A percentile compares a stretch with the other conserved stretches of the same genome.
These are phyloP conservation scores for Todus mexicanus DNA, from an alignment of 2,797 vertebrate genomes.

Conservation along the genomic window DNA sequence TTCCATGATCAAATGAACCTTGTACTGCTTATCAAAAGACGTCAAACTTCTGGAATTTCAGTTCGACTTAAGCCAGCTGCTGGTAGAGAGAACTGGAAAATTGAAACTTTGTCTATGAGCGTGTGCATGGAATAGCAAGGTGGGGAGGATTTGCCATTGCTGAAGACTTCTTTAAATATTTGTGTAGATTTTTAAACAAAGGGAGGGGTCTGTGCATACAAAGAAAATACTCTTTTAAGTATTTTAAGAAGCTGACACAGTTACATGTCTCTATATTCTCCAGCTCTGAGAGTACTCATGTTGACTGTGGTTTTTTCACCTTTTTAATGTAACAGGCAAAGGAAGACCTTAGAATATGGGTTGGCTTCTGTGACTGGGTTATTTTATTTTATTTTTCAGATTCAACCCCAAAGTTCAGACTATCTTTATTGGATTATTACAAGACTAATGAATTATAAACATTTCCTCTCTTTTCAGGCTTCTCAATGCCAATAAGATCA, in stretches of 20 bases:
- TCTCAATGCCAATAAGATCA: constrained; percentile 98
- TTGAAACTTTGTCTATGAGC: background rate
- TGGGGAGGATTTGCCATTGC: background rate
- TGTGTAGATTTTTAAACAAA: background rate
- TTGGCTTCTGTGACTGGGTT: background rate
- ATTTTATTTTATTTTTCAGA: background rate
- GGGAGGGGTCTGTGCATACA: background rate
- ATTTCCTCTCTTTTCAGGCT: constrained; percentile 79
- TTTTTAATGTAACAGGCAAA: background rate
- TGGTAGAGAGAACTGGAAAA: background rate
- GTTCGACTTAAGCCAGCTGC: background rate
- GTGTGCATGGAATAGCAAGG: background rate
- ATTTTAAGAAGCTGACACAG: background rate
- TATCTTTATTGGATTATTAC: background rate
- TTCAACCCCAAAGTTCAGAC: background rate
- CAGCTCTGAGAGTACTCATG: background rate
- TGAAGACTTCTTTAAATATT: background rate
- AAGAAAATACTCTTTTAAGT: background rate
- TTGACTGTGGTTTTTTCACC: background rate
- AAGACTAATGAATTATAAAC: background rate
- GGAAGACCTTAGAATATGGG: background rate
- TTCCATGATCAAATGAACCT: background rate
- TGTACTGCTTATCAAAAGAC: background rate
- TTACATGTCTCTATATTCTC: background rate
- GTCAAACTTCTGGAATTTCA: background rate